Conservation (phyloP, 2,888 invertebrate genomes). For the Linyphia triangularis region DNA sequence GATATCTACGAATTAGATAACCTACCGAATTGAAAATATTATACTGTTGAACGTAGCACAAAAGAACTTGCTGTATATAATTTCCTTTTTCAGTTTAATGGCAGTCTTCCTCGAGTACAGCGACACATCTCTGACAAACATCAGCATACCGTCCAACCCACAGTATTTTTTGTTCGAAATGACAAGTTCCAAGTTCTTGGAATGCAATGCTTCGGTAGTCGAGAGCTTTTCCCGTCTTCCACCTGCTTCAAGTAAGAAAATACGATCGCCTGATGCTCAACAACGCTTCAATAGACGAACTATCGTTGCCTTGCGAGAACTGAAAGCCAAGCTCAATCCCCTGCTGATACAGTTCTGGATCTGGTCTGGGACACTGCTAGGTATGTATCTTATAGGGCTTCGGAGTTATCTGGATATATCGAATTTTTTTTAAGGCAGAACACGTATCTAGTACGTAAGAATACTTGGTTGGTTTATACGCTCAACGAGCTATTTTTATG, state of each 20-base stretch:
- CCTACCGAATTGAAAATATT: too few species aligned
- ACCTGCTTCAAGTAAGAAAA: background rate
- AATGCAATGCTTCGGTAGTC: constrained; percentile 53
- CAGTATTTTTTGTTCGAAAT: constrained; percentile 66
- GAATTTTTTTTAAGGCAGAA: too few species aligned
- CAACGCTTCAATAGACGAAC: constrained; percentile 27
- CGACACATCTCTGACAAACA: background rate
- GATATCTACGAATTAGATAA: too few species aligned
- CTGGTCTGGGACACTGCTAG: constrained; percentile 74
- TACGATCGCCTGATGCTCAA: background rate
- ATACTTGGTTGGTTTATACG: too few species aligned
- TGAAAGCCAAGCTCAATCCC: constrained; percentile 50
- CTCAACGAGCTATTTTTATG: too few species aligned
- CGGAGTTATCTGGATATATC: too few species aligned
- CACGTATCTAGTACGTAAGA: too few species aligned
- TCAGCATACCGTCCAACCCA: constrained; percentile 50
- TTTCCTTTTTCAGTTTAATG: constrained; percentile 23
- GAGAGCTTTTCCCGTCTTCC: background rate
- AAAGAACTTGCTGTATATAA: too few species aligned
- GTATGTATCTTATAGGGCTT: background rate
- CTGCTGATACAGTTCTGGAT: constrained; percentile 69
- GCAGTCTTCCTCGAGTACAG: background rate
- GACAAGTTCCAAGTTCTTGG: constrained; percentile 56
- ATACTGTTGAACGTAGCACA: too few species aligned
- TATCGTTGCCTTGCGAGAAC: constrained; percentile 30